Evolutionary conservation across 2,888 invertebrate genomes (phyloP).

Genomic region (Xanthorhoe spadicearia): DNA sequence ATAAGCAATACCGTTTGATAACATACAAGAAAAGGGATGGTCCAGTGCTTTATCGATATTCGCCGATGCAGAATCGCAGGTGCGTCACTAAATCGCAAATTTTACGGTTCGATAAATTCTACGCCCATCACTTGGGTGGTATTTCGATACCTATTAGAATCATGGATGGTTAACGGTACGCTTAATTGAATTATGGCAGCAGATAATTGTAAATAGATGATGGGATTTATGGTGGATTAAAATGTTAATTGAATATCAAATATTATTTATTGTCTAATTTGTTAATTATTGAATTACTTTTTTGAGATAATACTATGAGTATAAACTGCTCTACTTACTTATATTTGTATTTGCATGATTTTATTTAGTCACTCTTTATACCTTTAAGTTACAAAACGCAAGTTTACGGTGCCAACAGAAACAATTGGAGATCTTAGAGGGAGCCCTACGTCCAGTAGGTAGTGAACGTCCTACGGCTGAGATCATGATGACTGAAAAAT

Average conservation of each 20-base stretch:
- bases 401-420: no score
- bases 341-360: no score
- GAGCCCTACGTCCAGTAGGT: no score
- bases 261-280: no score
- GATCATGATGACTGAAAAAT: no score
- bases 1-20: conserved; percentile 55
- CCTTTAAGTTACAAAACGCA: no score
- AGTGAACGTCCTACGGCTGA: no score
- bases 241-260: neutral
- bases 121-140: conserved; percentile 53
- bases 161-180: conserved; percentile 19
- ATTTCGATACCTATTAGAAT: conserved; percentile 41
- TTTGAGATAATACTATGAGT: no score
- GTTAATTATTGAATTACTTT: no score
- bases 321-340: no score
- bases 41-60: conserved; percentile 59
- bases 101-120: conserved; percentile 53
- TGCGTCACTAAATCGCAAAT: conserved; percentile 56
- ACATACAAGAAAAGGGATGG: conserved; percentile 71
- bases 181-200: conserved; percentile 23
- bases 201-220: conserved; percentile 15
- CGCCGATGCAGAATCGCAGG: conserved; percentile 48
- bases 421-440: no score
- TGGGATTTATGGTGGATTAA: neutral
- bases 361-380: no score